phyloP scores from a whole-genome alignment of 2,888 invertebrate genomes.

The Laothoe populi region DNA sequence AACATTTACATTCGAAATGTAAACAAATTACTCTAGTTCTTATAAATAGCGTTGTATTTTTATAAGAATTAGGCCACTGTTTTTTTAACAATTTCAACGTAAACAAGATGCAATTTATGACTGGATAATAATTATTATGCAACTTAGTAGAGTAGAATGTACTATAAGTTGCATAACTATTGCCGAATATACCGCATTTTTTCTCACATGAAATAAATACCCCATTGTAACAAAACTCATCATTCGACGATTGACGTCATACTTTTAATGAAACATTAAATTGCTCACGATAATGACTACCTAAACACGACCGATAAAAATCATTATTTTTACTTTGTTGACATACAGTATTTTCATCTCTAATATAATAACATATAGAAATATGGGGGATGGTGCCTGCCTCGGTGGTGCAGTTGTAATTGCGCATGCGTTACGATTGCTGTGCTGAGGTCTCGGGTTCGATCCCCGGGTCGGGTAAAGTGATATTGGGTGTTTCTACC shows the following conservation, averaged over 20 bases:
- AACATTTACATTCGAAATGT: slow-evolving; percentile 12
- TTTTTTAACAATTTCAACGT: background rate
- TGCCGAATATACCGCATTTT: background rate
- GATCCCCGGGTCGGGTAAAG: no score
- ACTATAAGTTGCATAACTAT: no score
- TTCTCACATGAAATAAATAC: slow-evolving; percentile 14
- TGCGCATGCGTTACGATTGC: no score
- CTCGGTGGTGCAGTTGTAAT: no score
- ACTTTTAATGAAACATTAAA: slow-evolving; percentile 17
- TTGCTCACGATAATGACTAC: background rate
- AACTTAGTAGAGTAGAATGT: no score
- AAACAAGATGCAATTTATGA: background rate
- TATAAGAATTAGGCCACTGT: slow-evolving; percentile 6
- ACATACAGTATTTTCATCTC: background rate
- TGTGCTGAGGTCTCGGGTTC: no score
- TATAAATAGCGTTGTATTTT: slow-evolving; percentile 4
- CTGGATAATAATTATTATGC: background rate
- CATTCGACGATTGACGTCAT: slow-evolving; percentile 38
- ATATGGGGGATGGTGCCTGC: no score
- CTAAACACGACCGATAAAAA: background rate
- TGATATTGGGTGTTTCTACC: no score
- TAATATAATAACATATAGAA: background rate
- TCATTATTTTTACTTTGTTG: no score
- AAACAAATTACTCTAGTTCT: slow-evolving; percentile 22
- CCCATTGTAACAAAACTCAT: slow-evolving; percentile 10